A percentile compares a stretch with the other conserved stretches of the same genome.
phyloP scores from a whole-genome alignment of 1,140 invertebrate species.

The Bathynomus jamesi region DNA sequence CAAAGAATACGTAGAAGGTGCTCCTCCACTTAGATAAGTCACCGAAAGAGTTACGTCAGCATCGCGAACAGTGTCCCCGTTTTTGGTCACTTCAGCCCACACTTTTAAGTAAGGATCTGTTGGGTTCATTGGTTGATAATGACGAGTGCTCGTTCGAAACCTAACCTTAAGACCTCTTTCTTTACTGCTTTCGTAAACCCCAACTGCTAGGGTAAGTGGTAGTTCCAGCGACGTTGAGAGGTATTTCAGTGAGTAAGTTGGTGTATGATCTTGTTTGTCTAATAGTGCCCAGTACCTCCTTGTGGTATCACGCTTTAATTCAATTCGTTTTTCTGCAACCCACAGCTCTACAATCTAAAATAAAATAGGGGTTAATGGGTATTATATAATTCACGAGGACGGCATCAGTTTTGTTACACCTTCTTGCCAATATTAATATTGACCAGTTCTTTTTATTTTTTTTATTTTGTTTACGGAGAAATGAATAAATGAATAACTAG shows the following conservation, averaged over 20 bases:
- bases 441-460: no score
- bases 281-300: constrained; percentile 28
- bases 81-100: constrained; percentile 21
- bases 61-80: constrained; percentile 20
- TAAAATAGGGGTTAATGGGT: no score
- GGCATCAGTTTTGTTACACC: no score
- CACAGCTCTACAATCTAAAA: constrained; percentile 27
- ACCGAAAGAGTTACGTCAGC: constrained; percentile 23
- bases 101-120: constrained; percentile 14
- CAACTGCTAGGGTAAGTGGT: constrained; percentile 17
- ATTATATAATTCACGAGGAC: no score
- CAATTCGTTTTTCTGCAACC: constrained; percentile 7
- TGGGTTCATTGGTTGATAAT: constrained; percentile 17
- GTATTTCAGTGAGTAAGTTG: constrained; percentile 26
- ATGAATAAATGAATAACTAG: no score
- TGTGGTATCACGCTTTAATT: constrained; percentile 26
- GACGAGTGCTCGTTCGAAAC: constrained; percentile 19
- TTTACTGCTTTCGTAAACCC: constrained; percentile 25
- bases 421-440: no score
- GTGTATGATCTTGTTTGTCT: not conserved
- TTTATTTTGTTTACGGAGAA: no score
- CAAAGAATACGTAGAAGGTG: constrained; percentile 16
- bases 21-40: constrained; percentile 19
- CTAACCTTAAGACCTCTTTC: constrained; percentile 7
- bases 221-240: constrained; percentile 24